A percentile compares a stretch with the other conserved stretches of the same genome.
Evolutionary conservation across 2,113 vertebrate species (phyloP).

Genomic region (Rattus rattus): DNA sequence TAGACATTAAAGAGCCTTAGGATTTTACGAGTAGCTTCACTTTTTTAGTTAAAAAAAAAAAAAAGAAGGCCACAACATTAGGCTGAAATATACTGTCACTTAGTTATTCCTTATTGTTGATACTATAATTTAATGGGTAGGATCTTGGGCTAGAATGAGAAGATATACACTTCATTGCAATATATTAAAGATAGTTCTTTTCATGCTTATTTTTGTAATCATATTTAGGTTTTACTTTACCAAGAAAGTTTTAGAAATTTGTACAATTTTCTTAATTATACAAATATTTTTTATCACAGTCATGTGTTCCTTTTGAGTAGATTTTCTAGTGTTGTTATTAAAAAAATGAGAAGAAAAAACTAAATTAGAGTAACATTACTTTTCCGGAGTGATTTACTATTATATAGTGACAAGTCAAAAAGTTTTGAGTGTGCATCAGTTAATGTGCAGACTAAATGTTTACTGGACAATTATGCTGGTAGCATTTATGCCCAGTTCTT

Average conservation of each 20-base stretch:
- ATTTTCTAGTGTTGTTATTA: not conserved
- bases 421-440: not conserved
- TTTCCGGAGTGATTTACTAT: conserved; percentile 13
- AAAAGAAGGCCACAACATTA: not conserved
- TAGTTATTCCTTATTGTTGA: conserved; percentile 2
- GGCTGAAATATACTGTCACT: not conserved
- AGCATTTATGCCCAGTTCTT: not conserved
- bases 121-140: not conserved
- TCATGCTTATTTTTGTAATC: conserved; percentile 49
- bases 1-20: conserved; percentile 3
- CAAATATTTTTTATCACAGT: conserved; percentile 23
- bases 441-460: conserved; percentile 5
- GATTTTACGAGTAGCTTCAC: not conserved
- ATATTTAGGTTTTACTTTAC: conserved; percentile 26
- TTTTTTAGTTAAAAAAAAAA: not conserved
- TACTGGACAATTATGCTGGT: not conserved
- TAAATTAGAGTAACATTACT: not conserved
- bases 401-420: not conserved
- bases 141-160: not conserved
- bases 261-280: conserved; percentile 40
- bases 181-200: conserved; percentile 31
- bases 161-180: not conserved
- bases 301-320: not conserved
- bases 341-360: conserved; percentile 48
- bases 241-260: conserved; percentile 36